Evolutionary conservation across 2,113 vertebrate genomes (phyloP).

Genomic region (Salvator merianae): DNA sequence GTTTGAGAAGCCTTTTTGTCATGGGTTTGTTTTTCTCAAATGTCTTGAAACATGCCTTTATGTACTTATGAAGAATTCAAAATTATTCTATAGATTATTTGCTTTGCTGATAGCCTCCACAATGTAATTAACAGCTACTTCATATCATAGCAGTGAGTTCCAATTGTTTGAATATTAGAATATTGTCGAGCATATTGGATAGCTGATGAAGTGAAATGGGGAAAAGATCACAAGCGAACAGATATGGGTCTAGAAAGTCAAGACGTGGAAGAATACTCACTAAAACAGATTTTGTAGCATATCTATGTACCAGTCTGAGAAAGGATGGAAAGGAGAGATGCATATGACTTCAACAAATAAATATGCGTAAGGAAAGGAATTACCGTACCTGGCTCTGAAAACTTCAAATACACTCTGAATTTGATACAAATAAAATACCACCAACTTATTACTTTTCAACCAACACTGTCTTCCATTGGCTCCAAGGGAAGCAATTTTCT

Average conservation of each 20-base stretch:
- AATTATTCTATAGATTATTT: neutral
- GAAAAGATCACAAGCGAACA: neutral
- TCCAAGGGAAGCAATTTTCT: slow-evolving; percentile 48
- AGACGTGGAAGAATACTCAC: neutral
- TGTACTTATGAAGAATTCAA: neutral
- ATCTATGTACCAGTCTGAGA: neutral
- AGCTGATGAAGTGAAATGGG: neutral
- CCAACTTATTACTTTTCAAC: slow-evolving; percentile 22
- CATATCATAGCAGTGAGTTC: neutral
- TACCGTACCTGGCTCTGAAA: neutral
- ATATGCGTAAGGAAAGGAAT: neutral
- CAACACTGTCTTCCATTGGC: neutral
- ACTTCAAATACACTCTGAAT: neutral
- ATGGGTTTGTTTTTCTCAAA: neutral
- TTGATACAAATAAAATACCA: neutral
- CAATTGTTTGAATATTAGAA: neutral
- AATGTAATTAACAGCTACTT: neutral
- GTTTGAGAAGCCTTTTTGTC: neutral
- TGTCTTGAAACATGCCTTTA: neutral
- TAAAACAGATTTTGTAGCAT: neutral
- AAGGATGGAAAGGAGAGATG: neutral
- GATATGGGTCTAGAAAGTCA: neutral
- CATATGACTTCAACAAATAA: neutral
- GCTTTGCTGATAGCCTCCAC: neutral
- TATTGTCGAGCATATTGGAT: neutral